These are phyloP conservation scores for Coranthus polyacanthus DNA, from an alignment of 2,797 vertebrate species.

Conservation along the genomic window DNA sequence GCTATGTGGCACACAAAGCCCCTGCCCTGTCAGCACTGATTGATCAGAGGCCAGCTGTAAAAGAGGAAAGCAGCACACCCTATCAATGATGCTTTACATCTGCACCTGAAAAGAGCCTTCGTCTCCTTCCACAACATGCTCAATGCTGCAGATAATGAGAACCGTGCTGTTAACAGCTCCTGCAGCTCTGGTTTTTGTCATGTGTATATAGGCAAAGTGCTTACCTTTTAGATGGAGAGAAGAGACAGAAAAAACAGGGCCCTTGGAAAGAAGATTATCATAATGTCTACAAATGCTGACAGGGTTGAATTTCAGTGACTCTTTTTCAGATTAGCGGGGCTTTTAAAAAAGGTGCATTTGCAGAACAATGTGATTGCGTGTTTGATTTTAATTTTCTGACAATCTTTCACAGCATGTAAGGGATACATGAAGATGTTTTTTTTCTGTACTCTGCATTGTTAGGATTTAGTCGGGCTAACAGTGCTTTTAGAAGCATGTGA, in stretches of 20 bases:
- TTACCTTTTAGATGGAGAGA: slow-evolving; percentile 79
- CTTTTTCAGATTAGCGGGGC: slow-evolving; percentile 79
- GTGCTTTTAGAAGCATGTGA: slow-evolving; percentile 70
- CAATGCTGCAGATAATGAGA: slow-evolving; percentile 88
- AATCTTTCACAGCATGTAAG: slow-evolving; percentile 80
- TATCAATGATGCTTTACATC: slow-evolving; percentile 89
- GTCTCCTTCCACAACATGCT: slow-evolving; percentile 83
- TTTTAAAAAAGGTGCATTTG: slow-evolving; percentile 77
- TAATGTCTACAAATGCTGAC: slow-evolving; percentile 88
- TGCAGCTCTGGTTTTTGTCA: slow-evolving; percentile 83
- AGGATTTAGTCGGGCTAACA: slow-evolving; percentile 73
- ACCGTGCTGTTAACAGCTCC: slow-evolving; percentile 82
- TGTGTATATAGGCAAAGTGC: slow-evolving; percentile 83
- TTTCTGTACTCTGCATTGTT: slow-evolving; percentile 67
- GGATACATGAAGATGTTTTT: slow-evolving; percentile 67
- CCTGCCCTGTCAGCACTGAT: slow-evolving; percentile 92
- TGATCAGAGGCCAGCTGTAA: slow-evolving; percentile 93
- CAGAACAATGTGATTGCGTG: slow-evolving; percentile 84
- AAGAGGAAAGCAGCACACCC: slow-evolving; percentile 87
- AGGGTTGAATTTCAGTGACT: slow-evolving; percentile 81
- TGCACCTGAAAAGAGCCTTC: slow-evolving; percentile 82
- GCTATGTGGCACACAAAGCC: slow-evolving; percentile 92
- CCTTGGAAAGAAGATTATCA: slow-evolving; percentile 79
- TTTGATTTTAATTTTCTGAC: slow-evolving; percentile 87
- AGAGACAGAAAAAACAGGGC: slow-evolving; percentile 62